Base-by-base conservation (phyloP, 2,797 vertebrate species). In the Pipistrellus pipistrellus region DNA sequence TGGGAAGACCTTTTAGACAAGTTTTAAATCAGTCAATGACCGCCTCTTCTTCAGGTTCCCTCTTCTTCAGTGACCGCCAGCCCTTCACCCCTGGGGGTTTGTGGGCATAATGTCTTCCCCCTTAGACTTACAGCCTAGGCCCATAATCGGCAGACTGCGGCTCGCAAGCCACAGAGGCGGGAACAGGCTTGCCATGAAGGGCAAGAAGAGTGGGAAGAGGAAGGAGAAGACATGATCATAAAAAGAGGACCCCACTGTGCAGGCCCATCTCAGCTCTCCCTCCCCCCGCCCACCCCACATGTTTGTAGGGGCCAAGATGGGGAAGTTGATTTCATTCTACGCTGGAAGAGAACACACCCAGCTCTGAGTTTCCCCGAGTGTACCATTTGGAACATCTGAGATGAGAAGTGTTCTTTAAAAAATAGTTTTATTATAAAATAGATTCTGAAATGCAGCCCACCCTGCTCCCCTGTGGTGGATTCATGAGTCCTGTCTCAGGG, bases 11-110 rank as follows among this genome's bases (percentile, higher is more conserved):
- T 85, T 94, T 93, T 82, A 81, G 76, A 68, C n/a, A 41, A 41
- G 57, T 17, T 76, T 95, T 97, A 95, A 44, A 93, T 90, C 78
- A 59, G 89, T 96, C 82, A 27, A 48, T 93, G 78, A 44, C 82
- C 46, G 64, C 57, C 57, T 59, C 57, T 59, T 59, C 57, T 91
- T 92, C 35, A 66, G 87, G 57, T 96, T 96, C 71, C 88, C 81
- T 85, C 77, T 88, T 41, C 38, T 41, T 41, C 38, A 41, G 38
- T 41, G 38, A 41, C 38, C 38, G 90, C 2, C 0, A 91, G 91
- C 57, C 94, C 94, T 97, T 69, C 81, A 44, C 77, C 95, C 64
- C 89, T 95, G 91, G 96, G 77, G 69, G 73, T 88, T 95, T 91
- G 81, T 80, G 92, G 96, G 71, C 53, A 94, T 82, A 93, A 94